Conservation (phyloP, 1,140 invertebrate genomes). For the Trinorchestia longiramus region DNA sequence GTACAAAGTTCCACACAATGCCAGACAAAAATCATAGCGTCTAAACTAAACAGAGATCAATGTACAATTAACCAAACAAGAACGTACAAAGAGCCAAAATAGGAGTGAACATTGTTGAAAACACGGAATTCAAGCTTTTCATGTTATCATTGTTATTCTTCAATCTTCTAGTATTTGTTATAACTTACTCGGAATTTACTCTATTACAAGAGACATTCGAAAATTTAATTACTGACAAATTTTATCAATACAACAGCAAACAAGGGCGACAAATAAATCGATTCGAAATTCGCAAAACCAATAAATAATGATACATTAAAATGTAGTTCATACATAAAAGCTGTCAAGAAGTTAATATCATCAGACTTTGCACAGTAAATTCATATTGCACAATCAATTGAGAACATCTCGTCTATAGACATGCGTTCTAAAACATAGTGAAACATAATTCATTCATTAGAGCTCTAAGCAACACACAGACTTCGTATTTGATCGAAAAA, state of each 20-base stretch:
- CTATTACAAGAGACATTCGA: neutral
- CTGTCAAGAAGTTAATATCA: neutral
- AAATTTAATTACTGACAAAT: neutral
- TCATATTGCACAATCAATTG: neutral
- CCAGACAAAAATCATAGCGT: neutral
- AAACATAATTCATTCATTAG: neutral
- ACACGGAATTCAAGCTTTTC: neutral
- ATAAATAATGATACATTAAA: neutral
- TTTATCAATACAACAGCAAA: neutral
- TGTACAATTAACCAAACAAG: neutral
- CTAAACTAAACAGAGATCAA: slow-evolving; percentile 1
- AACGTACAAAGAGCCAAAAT: neutral
- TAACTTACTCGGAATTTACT: neutral
- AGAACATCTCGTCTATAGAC: neutral
- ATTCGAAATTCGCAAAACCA: neutral
- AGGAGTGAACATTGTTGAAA: neutral
- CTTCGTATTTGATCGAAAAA: neutral
- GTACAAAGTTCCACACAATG: neutral
- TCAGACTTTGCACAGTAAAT: neutral
- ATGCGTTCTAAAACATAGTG: neutral
- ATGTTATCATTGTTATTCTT: neutral
- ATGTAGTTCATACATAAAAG: neutral
- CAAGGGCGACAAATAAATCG: neutral
- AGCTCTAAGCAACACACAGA: neutral
- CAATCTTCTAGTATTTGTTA: neutral